Evolutionary conservation across 1,140 invertebrate genomes (phyloP).

Genomic region (Trichonephila clavata): DNA sequence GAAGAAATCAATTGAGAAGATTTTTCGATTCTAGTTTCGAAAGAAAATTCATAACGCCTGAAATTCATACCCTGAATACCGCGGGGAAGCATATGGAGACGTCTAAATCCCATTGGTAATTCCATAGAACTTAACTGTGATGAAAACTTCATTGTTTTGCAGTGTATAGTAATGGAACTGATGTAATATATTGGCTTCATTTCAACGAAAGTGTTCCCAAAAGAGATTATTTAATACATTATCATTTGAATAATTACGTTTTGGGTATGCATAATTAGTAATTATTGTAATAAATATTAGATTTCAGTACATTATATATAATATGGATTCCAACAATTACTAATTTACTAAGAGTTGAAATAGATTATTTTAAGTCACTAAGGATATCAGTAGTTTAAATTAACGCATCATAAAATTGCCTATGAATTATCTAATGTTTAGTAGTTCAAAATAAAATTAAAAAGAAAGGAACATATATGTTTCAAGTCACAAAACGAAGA

Average conservation of each 20-base stretch:
- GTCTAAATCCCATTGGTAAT: not conserved
- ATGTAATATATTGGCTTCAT: not conserved
- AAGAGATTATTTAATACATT: not conserved
- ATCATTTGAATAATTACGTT: not conserved
- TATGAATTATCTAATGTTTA: too few species aligned
- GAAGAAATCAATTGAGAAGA: not conserved
- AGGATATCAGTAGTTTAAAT: too few species aligned
- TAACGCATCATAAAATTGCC: too few species aligned
- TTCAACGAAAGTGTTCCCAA: not conserved
- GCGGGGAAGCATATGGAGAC: not conserved
- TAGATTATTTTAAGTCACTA: too few species aligned
- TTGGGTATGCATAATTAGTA: not conserved
- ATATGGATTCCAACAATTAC: too few species aligned
- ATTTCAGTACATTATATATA: not conserved
- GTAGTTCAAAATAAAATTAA: too few species aligned
- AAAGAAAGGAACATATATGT: too few species aligned
- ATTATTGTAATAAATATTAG: not conserved
- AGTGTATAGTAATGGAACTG: not conserved
- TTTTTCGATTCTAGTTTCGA: conserved; percentile 11
- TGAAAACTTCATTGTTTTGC: not conserved
- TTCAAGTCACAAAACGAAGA: too few species aligned
- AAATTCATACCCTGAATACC: not conserved
- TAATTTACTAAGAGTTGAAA: too few species aligned
- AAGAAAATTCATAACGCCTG: not conserved
- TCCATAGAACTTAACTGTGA: not conserved